Conservation (phyloP, 1,140 invertebrate genomes). For the Hestina assimilis region DNA sequence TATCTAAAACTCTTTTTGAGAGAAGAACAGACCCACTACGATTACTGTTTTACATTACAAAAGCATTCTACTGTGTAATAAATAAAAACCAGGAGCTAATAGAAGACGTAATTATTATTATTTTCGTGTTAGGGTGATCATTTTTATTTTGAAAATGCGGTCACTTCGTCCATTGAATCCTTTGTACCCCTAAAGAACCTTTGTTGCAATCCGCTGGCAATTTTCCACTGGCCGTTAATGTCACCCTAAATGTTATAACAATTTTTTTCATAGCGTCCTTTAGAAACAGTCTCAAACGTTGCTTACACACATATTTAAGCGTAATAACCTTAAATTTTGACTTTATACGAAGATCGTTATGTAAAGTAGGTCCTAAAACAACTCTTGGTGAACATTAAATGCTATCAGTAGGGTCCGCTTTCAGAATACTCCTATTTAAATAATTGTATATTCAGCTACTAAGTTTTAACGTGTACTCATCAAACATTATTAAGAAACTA, state of each 20-base stretch:
- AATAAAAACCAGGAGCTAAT: no score
- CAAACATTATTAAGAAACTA: no score
- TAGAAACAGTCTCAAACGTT: conserved; percentile 34
- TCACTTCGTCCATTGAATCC: conserved; percentile 31
- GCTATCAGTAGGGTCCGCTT: conserved; percentile 46
- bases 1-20: no score
- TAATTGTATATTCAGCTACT: conserved; percentile 21
- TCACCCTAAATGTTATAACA: conserved; percentile 25
- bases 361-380: conserved; percentile 67
- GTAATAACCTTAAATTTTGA: conserved; percentile 50
- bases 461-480: no score
- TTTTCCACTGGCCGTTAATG: conserved; percentile 30
- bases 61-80: no score
- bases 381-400: conserved; percentile 58
- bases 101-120: conserved; percentile 11
- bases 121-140: conserved; percentile 12
- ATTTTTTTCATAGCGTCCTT: conserved; percentile 28
- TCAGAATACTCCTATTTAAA: conserved; percentile 23
- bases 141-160: conserved; percentile 26
- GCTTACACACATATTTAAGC: conserved; percentile 45
- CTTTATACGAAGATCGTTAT: conserved; percentile 60
- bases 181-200: conserved; percentile 31
- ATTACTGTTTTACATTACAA: no score
- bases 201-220: conserved; percentile 23
- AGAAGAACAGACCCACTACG: no score